Evolutionary conservation across 2,888 invertebrate species (phyloP), one percentile per base, ranked within the genome.

Genomic region (Mechanitis messenoides): DNA sequence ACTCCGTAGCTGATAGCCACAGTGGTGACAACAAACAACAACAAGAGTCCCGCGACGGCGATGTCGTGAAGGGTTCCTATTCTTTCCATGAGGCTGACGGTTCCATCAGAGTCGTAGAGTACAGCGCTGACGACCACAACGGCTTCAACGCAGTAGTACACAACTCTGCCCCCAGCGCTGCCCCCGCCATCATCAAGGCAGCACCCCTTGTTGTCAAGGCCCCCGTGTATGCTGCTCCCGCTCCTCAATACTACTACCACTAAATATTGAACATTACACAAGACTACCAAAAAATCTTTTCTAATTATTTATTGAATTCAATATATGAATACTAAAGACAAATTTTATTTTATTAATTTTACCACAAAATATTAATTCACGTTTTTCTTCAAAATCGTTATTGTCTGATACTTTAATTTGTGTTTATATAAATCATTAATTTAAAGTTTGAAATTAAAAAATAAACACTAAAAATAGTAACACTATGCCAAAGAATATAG

Each of bases 1-100:
- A 91, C 78, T 87, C 89, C 55, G 89, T 91, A 4, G 81, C 87
- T 69, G 91, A 91, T 73, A 83, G 83, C 45, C 87, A 90, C 78
- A 87, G 90, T 72, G 91, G 91, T 55, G 91, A 91, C 81, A 81
- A 84, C 76, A 90, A 91, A 78, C 80, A 82, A 67, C 90, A 88
- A 74, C 87, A 88, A 68, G 91, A 91, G 71, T 69, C 74, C 67
- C 83, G 86, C 63, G 90, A 91, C 63, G 91, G 91, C 58, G 91
- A 91, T 71, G 82, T 81, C 3, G 90, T 91, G 57, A 87, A 90
- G 74, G 91, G 90, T 67, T 82, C 85, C 7, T 89, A 91, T 80
- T 85, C 87, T 20, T 80, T 91, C 69, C 79, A 83, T 63, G 90
- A 91, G 74, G 85, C 91, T 60, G 91, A 91, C 69, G 90, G 90